Conservation (phyloP, 2,113 vertebrate genomes). For the Alexandromys fortis region DNA sequence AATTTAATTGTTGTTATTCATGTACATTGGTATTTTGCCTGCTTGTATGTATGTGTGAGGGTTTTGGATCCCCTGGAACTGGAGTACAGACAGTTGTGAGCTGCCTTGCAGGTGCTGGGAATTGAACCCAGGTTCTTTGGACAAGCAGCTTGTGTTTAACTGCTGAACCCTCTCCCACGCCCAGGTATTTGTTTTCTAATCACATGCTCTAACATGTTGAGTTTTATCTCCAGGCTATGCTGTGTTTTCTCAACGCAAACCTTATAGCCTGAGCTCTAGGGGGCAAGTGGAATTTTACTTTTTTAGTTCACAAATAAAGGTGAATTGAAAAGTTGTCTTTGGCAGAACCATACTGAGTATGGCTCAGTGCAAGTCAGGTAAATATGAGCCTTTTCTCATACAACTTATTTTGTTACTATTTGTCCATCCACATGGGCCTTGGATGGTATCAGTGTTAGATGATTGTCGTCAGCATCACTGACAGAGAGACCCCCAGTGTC, state of each 20-base stretch:
- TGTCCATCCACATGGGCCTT: background rate
- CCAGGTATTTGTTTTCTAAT: background rate
- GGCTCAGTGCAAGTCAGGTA: background rate
- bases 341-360: background rate
- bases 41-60: background rate
- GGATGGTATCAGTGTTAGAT: background rate
- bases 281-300: background rate
- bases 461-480: background rate
- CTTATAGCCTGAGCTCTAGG: background rate
- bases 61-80: background rate
- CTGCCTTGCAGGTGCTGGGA: background rate
- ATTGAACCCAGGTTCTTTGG: background rate
- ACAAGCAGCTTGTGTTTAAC: background rate
- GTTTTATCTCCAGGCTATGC: background rate
- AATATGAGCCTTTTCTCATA: background rate
- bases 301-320: background rate
- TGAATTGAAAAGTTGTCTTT: conserved; percentile 28
- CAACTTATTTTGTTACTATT: background rate
- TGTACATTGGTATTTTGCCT: background rate
- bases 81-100: background rate
- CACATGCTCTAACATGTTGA: background rate
- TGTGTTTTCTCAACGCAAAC: background rate
- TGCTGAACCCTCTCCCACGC: background rate
- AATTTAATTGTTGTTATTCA: background rate
- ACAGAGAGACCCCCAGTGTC: background rate